These are phyloP conservation scores for Scomberomorus guttatus DNA, from an alignment of 2,797 vertebrate genomes.

Conservation along the genomic window DNA sequence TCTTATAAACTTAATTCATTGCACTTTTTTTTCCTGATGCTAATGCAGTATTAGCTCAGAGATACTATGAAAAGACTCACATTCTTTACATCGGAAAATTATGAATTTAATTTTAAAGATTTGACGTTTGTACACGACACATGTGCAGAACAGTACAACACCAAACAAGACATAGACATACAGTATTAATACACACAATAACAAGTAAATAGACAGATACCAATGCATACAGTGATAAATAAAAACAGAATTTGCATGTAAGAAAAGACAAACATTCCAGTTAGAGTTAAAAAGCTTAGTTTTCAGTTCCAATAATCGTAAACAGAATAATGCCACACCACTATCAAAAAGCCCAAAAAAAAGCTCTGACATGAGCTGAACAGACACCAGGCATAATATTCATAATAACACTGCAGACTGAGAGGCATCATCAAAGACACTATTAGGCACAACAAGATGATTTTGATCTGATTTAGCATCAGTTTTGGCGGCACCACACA, in stretches of 20 bases:
- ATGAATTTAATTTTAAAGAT: constrained; percentile 74
- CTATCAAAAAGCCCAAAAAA: constrained; percentile 64
- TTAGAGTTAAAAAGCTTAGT: constrained; percentile 40
- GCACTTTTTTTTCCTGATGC: not conserved
- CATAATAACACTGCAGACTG: constrained; percentile 61
- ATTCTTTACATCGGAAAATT: constrained; percentile 65
- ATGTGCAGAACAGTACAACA: constrained; percentile 71
- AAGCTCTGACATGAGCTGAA: constrained; percentile 61
- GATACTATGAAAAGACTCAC: constrained; percentile 6
- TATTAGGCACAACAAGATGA: constrained; percentile 49
- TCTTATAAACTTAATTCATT: not conserved
- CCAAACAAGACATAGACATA: constrained; percentile 66
- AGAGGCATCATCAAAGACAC: constrained; percentile 64
- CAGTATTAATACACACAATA: constrained; percentile 52
- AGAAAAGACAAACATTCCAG: constrained; percentile 47
- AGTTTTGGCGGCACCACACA: constrained; percentile 28
- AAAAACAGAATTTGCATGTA: constrained; percentile 29
- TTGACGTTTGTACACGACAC: constrained; percentile 59
- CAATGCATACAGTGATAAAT: constrained; percentile 51
- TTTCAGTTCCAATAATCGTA: constrained; percentile 47
- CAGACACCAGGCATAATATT: constrained; percentile 73
- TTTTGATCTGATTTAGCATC: constrained; percentile 65
- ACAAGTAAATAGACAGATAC: constrained; percentile 49
- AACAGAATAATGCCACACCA: constrained; percentile 64
- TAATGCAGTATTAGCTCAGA: not conserved